Conservation (phyloP, 2,797 vertebrate species). For the Lutjanus argentimaculatus region DNA sequence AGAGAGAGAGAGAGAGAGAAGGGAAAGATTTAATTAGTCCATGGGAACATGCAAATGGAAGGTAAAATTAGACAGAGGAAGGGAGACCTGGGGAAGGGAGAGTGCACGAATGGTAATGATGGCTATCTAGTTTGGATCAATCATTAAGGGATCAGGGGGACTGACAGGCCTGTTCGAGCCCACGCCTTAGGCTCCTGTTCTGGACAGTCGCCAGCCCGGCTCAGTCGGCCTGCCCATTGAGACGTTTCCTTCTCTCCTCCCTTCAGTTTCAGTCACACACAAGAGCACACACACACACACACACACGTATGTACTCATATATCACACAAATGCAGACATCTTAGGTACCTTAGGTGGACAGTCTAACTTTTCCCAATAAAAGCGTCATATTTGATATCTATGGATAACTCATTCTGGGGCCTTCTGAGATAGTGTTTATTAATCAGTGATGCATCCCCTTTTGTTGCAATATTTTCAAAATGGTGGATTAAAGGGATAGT, state of each 20-base stretch:
- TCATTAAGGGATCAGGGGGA: constrained; percentile 80
- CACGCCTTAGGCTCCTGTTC: constrained; percentile 76
- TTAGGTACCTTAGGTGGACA: not conserved
- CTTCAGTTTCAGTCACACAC: constrained; percentile 43
- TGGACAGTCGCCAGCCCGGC: constrained; percentile 76
- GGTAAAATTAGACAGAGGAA: constrained; percentile 82
- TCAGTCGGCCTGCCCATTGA: constrained; percentile 63
- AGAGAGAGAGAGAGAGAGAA: constrained; percentile 34
- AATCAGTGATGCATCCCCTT: constrained; percentile 35
- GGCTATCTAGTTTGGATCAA: constrained; percentile 84
- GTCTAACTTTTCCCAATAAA: not conserved
- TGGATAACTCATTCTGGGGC: constrained; percentile 24
- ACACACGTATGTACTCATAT: not conserved
- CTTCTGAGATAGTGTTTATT: constrained; percentile 54
- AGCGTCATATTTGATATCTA: constrained; percentile 29
- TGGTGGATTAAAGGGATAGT: constrained; percentile 4
- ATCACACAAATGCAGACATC: constrained; percentile 31
- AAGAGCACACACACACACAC: not conserved
- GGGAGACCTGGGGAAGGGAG: constrained; percentile 69
- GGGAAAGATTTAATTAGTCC: constrained; percentile 81
- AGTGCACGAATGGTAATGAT: constrained; percentile 79
- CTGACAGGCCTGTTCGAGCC: constrained; percentile 75
- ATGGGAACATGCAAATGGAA: constrained; percentile 81
- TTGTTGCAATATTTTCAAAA: constrained; percentile 32
- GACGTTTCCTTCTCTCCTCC: constrained; percentile 57